Evolutionary conservation across 2,113 vertebrate genomes (phyloP), one percentile per base, ranked within the genome.

Genomic region (Hiodon alosoides): DNA sequence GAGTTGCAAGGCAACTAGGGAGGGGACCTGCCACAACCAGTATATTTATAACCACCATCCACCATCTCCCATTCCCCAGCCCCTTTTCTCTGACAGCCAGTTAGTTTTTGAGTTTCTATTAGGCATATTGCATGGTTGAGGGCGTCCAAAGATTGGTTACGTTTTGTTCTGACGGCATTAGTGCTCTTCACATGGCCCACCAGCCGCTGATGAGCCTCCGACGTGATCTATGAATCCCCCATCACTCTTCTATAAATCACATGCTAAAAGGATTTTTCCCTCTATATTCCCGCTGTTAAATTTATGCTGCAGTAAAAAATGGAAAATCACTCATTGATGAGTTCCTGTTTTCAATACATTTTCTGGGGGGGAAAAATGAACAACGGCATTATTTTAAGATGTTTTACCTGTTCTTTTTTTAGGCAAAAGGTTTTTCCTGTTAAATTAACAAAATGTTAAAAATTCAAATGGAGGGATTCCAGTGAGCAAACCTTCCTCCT

Each of bases 101-200:
- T 88, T 84, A 88, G 88, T 92, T 92, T 89, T 86, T 85, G 89
- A 89, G 84, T 90, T 92, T 91, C 90, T 91, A 91, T 92, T 92
- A 91, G 84, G 81, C 86, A 89, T 88, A 89, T 89, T 90, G 90
- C 90, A 92, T 90, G 91, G 90, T 91, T 90, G 91, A 92, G 85
- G 89, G 89, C 89, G 84, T 84, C 86, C 88, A 85, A 85, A 92
- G 90, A 92, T 92, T 92, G 90, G 91, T 91, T 92, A 92, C 90
- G 91, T 92, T 92, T 91, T 91, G 91, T 90, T 91, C 90, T 81
- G 85, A 79, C 81, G 87, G 87, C 89, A 92, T 92, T 92, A 92
- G 90, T 76, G 86, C 84, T 86, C 87, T 86, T 84, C 78, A 86
- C 85, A 89, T 82, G 89, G 87, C 83, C 91, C 89, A 92, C 91